Percentiles rank a stretch among this genome's conserved stretches.
phyloP scores from a whole-genome alignment of 2,888 invertebrate genomes.

The Oligia strigilis region DNA sequence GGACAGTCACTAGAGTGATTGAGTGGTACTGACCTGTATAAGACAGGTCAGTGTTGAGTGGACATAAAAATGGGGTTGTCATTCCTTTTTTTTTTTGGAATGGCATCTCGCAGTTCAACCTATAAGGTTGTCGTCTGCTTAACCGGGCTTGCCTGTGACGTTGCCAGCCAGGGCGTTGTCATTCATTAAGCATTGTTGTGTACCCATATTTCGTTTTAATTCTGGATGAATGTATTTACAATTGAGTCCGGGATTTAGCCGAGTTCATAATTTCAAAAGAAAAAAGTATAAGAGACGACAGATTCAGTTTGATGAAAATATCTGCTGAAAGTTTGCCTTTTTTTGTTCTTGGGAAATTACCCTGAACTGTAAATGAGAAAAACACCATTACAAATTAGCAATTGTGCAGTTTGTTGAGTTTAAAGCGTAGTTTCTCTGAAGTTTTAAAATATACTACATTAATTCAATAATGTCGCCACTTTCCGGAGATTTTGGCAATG shows the following conservation, averaged over 20 bases:
- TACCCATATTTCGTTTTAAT: background rate
- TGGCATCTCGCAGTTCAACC: too few species aligned
- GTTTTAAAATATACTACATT: constrained; percentile 56
- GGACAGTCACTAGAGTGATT: background rate
- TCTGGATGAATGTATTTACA: background rate
- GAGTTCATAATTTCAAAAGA: background rate
- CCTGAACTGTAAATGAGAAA: background rate
- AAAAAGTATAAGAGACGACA: background rate
- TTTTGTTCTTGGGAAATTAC: background rate
- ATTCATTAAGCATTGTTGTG: background rate
- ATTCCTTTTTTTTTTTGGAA: too few species aligned
- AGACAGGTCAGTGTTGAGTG: too few species aligned
- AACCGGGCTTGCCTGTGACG: too few species aligned
- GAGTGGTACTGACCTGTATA: too few species aligned
- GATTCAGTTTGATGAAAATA: background rate
- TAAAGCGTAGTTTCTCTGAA: constrained; percentile 32
- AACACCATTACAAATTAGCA: background rate
- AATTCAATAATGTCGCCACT: constrained; percentile 60
- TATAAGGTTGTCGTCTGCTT: too few species aligned
- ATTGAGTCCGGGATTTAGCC: too few species aligned
- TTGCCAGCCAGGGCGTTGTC: too few species aligned
- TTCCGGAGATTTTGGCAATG: constrained; percentile 67
- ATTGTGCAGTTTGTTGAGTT: background rate
- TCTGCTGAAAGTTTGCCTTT: background rate
- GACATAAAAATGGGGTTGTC: background rate